These are phyloP conservation scores for Melieria crassipennis DNA, from an alignment of 2,888 invertebrate genomes.

Conservation along the genomic window DNA sequence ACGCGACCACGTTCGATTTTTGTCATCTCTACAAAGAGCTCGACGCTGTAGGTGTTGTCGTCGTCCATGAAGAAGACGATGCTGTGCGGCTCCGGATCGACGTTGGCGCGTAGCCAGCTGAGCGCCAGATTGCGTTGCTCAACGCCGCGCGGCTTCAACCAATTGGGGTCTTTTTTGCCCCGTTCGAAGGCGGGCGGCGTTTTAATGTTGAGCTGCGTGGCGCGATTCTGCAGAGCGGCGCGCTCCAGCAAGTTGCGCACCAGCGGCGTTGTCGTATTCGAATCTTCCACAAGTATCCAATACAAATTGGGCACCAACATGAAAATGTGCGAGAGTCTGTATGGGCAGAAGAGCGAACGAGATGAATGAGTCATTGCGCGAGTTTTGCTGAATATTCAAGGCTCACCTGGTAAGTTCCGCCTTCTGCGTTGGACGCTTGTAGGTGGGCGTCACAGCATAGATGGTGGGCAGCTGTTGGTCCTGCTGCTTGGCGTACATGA, in stretches of 20 bases:
- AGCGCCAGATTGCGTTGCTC: slow-evolving; percentile 89
- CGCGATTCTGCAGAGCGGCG: slow-evolving; percentile 62
- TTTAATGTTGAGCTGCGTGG: slow-evolving; percentile 73
- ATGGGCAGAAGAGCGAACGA: background rate
- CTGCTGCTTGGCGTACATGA: slow-evolving; percentile 50
- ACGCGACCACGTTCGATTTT: slow-evolving; percentile 77
- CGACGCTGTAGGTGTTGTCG: slow-evolving; percentile 91
- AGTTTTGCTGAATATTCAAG: background rate
- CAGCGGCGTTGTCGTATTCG: slow-evolving; percentile 69
- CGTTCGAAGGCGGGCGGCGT: slow-evolving; percentile 79
- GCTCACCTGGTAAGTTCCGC: slow-evolving; percentile 87
- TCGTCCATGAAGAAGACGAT: slow-evolving; percentile 97
- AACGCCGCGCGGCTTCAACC: slow-evolving; percentile 87
- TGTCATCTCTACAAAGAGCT: slow-evolving; percentile 90
- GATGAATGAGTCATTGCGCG: background rate
- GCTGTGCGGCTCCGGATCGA: slow-evolving; percentile 67
- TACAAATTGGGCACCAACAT: slow-evolving; percentile 87
- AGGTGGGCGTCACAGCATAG: slow-evolving; percentile 93
- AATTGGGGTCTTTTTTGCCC: slow-evolving; percentile 73
- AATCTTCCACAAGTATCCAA: slow-evolving; percentile 95
- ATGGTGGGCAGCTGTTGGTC: slow-evolving; percentile 72
- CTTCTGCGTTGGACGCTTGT: slow-evolving; percentile 87
- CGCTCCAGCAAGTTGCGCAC: slow-evolving; percentile 77
- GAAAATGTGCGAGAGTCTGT: slow-evolving; percentile 85
- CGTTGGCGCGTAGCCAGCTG: slow-evolving; percentile 72